Base-by-base conservation (phyloP, 2,888 invertebrate species). In the Malthinus seriepunctatus region DNA sequence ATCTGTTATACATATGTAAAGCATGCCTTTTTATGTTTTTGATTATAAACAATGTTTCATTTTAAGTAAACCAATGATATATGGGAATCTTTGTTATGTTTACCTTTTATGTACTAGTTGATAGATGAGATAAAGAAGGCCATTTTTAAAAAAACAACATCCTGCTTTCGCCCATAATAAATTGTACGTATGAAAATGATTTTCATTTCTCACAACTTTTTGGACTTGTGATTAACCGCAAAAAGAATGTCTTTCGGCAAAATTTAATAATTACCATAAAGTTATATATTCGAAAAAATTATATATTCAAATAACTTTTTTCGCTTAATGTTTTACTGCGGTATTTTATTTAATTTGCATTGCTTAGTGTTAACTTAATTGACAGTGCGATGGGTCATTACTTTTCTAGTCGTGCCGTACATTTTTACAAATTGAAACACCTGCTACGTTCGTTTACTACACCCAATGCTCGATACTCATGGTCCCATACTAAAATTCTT, bases 1-100 rank as follows among this genome's bases (percentile, higher is more conserved):
- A 62, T 58, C 54, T 58, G 55, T 62, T 59, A 58, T 55, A 59
- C 62, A 62, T 58, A 62, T 59, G 62, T 58, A 62, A 52, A 23
- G 23, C 23, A 5, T 33, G 38, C 15, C 15, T 44, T 54, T 54
- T 50, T 42, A 45, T 44, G 46, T 15, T 15, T 59, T 54, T 49
- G 52, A 50, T 51, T 34, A 39, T 32, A 44, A 14, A 42, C 39
- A 6, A 42, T 15, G 39, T 23, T 15, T 15, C 15, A 12, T n/a
- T 42, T 3, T 42, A 42, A 42, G 39, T 42, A 42, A 42, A 42
- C 39, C 23, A 15, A n/a, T 23, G 23, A 23, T 23, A 23, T 5
- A 23, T 23, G 23, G 23, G 11, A 15, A n/a, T 42, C 9, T 15
- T 42, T 15, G 39, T 42, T 42, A 23, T 42, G 39, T 42, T 42